Evolutionary conservation across 2,888 invertebrate species (phyloP).

Genomic region (Adelognathus sp.): DNA sequence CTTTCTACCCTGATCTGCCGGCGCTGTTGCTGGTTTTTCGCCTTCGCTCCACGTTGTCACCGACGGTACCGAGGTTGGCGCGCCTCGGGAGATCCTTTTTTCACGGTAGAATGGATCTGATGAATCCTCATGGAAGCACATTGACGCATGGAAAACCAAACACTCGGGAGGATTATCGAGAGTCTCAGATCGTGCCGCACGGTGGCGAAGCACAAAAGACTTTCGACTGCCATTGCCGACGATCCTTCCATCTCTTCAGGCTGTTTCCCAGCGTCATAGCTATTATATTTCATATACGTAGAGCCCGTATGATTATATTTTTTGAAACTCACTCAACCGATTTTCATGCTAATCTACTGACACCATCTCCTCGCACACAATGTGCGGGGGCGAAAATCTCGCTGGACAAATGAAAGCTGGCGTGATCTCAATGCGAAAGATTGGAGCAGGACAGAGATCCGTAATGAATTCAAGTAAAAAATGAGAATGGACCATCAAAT

Average conservation of each 20-base stretch:
- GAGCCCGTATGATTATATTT: background rate
- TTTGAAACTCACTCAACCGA: background rate
- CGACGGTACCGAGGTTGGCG: background rate
- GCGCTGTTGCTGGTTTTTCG: background rate
- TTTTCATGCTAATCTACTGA: background rate
- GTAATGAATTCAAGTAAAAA: background rate
- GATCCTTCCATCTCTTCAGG: conserved; percentile 7
- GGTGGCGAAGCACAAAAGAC: conserved; percentile 13
- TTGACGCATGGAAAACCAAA: conserved; percentile 8
- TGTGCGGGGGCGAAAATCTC: background rate
- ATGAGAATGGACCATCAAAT: background rate
- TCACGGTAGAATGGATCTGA: background rate
- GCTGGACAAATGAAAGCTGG: background rate
- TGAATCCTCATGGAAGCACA: background rate
- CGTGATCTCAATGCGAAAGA: background rate
- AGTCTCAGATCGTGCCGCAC: background rate
- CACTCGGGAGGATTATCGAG: conserved; percentile 8
- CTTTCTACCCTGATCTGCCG: background rate
- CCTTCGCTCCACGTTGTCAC: background rate
- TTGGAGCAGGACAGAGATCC: background rate
- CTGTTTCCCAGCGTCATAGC: background rate
- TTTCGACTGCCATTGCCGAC: background rate
- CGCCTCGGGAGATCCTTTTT: background rate
- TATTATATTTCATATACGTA: background rate
- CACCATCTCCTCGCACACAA: background rate